A percentile compares a stretch with the other conserved stretches of the same genome.
These are phyloP conservation scores for Platyura marginata DNA, from an alignment of 1,140 invertebrate species.

Conservation along the genomic window DNA sequence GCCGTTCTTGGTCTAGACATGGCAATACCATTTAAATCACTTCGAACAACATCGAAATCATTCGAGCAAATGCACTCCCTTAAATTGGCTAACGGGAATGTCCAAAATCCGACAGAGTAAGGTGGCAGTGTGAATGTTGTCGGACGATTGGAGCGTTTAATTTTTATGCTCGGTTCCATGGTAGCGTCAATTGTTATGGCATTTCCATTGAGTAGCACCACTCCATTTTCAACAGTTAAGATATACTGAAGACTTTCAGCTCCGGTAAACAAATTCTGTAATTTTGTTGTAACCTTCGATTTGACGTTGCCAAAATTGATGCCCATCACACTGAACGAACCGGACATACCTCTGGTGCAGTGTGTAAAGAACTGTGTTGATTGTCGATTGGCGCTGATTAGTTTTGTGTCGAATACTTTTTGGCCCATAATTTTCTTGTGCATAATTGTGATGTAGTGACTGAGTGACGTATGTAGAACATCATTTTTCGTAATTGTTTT, in stretches of 20 bases:
- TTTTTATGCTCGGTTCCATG: conserved; percentile 11
- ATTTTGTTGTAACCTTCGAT: conserved; percentile 12
- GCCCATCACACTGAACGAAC: conserved; percentile 19
- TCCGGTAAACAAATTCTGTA: conserved; percentile 10
- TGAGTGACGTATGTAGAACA: conserved; percentile 13
- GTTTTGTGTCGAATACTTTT: conserved; percentile 14
- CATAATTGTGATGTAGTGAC: conserved; percentile 15
- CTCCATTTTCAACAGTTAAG: conserved; percentile 10
- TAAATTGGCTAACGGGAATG: conserved; percentile 15
- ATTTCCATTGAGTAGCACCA: conserved; percentile 13
- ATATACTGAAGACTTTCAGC: conserved; percentile 19
- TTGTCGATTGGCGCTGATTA: conserved; percentile 10
- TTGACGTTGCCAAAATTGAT: conserved; percentile 16
- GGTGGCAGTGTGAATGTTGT: conserved; percentile 16
- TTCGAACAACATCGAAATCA: neutral
- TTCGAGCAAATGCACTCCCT: conserved; percentile 11
- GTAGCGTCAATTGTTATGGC: conserved; percentile 12
- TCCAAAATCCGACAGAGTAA: conserved; percentile 20
- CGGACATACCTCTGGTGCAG: conserved; percentile 17
- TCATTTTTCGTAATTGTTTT: conserved; percentile 13
- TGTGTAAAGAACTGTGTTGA: conserved; percentile 19
- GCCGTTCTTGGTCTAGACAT: neutral
- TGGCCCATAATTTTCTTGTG: conserved; percentile 23
- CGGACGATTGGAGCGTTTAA: conserved; percentile 8
- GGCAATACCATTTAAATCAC: neutral